Evolutionary conservation across 2,113 vertebrate genomes (phyloP), one percentile per base, ranked within the genome.

Genomic region (Equus quagga): DNA sequence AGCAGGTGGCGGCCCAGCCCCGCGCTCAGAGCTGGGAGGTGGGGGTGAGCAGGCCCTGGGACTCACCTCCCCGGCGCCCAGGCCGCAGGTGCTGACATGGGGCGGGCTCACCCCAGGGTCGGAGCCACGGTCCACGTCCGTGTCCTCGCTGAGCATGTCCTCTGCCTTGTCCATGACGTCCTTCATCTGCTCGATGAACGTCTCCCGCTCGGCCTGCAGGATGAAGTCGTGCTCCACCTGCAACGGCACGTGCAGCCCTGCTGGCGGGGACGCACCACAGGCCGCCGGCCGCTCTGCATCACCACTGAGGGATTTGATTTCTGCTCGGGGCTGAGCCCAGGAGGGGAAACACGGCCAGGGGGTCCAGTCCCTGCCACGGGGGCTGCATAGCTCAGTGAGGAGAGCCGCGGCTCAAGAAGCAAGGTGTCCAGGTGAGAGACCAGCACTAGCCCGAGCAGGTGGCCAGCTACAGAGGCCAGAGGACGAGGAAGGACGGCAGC

Each of bases 161-260:
- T 99, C 99, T 5, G 99, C 99, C 98, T 99, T 99, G 98, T 99
- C 99, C 96, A 99, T 99, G 44, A 99, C 99, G 89, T 99, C 99
- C 98, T 99, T 99, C 96, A 99, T 99, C 98, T 99, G 99, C 94
- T 99, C 99, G 19, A 99, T 99, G 87, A 99, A 99, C 1, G 99
- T 99, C 98, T 99, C 99, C 93, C 99, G 99, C 98, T 99, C 99
- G 2, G 99, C 98, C 33, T 98, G 99, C 82, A 99, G 97, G 98
- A 99, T 99, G 95, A 99, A 99, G 93, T 99, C 99, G 44, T 99
- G 99, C 94, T 99, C 99, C 41, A 99, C 99, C 99, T 99, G 76
- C 6, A 96, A 81, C 2, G 69, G n/a, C 46, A 33, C 41, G 62
- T 6, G 4, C 7, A 14, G 36, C 5, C 31, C 60, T 7, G 17